Evolutionary conservation across 2,113 vertebrate species (phyloP), one percentile per base, ranked within the genome.

Genomic region (Ploceus nigricollis): DNA sequence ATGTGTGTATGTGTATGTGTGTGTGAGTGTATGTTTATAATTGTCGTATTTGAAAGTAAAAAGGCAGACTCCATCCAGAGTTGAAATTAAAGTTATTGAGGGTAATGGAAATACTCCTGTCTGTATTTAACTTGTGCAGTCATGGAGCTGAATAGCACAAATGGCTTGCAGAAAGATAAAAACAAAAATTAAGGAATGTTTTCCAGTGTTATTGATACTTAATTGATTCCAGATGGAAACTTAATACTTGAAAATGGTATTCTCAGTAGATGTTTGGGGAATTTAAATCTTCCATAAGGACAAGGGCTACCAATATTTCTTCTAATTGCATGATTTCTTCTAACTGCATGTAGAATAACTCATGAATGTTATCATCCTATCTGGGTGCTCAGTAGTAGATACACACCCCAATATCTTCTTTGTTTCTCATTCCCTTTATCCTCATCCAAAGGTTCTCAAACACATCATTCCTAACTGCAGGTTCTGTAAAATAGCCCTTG

Each of bases 1-100:
- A 7, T 30, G 3, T 19, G 11, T 33, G 4, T 35, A 3, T n/a
- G 1, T 33, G 2, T 48, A 11, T 75, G 28, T 27, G 7, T 20
- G 5, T 70, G 6, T 25, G 3, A 48, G 5, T 44, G 12, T n/a
- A 5, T 76, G 31, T 40, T 66, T n/a, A 37, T 45, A 70, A 39
- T 28, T 15, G 18, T 65, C 1, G 2, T 30, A 33, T 75, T 79
- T 87, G 45, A n/a, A 27, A 70, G 3, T 33, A 40, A 78, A 20
- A n/a, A 45, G 23, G 13, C 13, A 51, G 28, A 18, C 7, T 92
- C 25, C 30, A 56, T 37, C 8, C 23, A 66, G 23, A 86, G 11
- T 17, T 76, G 45, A 89, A 79, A 66, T 42, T 47, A 66, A 75
- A 94, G 45, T 42, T 70, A 57, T 70, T 4, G 2, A 54, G 33